Conservation (phyloP, 2,113 vertebrate species). For the Malurus elegans region DNA sequence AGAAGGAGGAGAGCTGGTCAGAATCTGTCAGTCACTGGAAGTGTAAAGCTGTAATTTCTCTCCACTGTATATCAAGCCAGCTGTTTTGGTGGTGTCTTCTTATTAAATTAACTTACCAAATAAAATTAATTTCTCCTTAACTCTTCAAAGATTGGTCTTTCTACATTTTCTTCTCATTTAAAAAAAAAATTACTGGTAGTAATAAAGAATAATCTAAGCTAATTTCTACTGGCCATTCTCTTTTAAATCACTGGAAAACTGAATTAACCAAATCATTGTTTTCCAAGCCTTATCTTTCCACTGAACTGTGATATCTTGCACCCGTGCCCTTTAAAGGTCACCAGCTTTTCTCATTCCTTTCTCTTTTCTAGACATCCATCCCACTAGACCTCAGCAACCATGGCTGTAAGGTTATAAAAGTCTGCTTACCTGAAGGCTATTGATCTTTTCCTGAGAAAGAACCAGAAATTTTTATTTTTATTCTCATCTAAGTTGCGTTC, state of each 20-base stretch:
- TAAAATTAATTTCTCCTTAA: neutral
- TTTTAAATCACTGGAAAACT: neutral
- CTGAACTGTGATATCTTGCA: neutral
- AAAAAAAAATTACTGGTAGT: neutral
- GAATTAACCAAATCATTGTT: neutral
- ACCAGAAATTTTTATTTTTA: neutral
- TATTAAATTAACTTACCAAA: neutral
- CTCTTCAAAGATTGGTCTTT: neutral
- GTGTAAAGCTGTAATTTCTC: neutral
- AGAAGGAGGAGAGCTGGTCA: neutral
- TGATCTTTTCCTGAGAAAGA: neutral
- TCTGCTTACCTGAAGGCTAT: neutral
- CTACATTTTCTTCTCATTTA: neutral
- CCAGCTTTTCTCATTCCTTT: neutral
- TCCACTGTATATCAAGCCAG: neutral
- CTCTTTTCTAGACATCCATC: neutral
- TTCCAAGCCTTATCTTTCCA: neutral
- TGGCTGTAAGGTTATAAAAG: neutral
- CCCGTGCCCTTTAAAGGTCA: neutral
- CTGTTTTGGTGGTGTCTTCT: neutral
- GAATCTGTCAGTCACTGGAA: neutral
- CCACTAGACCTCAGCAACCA: neutral
- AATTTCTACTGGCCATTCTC: neutral
- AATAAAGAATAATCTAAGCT: neutral
- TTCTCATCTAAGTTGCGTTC: neutral